Base-by-base conservation (phyloP, 1,140 invertebrate species). In the Holotrichia oblita region DNA sequence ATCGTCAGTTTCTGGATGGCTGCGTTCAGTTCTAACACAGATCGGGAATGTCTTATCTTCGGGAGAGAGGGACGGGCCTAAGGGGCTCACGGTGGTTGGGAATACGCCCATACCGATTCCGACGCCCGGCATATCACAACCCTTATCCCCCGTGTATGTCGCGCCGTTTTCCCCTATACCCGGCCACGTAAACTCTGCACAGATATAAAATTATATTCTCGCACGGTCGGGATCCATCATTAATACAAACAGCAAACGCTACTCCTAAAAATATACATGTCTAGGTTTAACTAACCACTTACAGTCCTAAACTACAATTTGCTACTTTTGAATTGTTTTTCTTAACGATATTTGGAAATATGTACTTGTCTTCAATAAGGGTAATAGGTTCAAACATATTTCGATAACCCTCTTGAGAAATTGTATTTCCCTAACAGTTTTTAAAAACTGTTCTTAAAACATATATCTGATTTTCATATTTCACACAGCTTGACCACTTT, bases 1-100 rank as follows among this genome's bases (percentile, higher is more conserved):
- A 85, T 85, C 85, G 83, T 81, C 81, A 84, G 83, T 85, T 85
- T 85, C 85, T 85, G 83, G 84, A 83, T 85, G 84, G 84, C 79
- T 85, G 85, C 78, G 80, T 84, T 78, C 83, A 80, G 48, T 81
- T 80, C 80, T 82, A 83, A 83, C 83, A 83, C 81, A 84, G 84
- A 85, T 85, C 84, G 84, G 82, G 81, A 80, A 69, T 83, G 83
- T 84, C 83, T 84, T 85, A 84, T 84, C 84, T 85, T 81, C 34
- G 6, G 73, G 73, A 73, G 73, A 74, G 73, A 44, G 78, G 59
- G 61, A 27, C 61, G 61, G 22, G 22, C 61, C 61, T 69, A 55
- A 55, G 48, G 48, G 48, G 48, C 17, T 3, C 20, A n/a, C 64
- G 34, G 73, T 20, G 34, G 73, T 48, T 12, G 34, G 3, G n/a